Base-by-base conservation (phyloP, 2,888 invertebrate genomes). In the Drosophila conformis region DNA sequence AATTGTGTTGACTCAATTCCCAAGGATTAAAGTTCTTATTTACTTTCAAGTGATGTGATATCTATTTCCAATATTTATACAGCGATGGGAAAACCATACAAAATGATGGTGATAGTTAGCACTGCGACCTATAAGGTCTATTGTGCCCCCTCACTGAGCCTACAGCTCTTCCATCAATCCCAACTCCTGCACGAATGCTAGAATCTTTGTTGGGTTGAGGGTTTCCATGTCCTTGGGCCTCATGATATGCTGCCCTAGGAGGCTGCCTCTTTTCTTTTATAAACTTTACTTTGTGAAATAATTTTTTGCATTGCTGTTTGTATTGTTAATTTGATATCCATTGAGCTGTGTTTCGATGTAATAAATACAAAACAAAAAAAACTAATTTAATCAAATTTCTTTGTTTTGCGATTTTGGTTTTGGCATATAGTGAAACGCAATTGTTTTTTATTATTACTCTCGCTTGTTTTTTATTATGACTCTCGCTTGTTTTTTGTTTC, bases 401-500 rank as follows among this genome's bases (percentile, higher is more conserved):
- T 31, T 5, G 21, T 25, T 5, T 40, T 57, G 57, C n/a, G 21
- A 4, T 63, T 51, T 49, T 31, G n/a, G 21, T 42, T 56, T 49
- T 31, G 21, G 18, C 49, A 53, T 61, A 62, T 70, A 70, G 36
- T n/a, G 15, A 25, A 62, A 25, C 38, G 53, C 5, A 31, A 27
- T 25, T 1, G 21, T 21, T 21, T 21, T 21, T 21, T 21, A 21
- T 21, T 21, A 21, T 21, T 21, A 21, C 21, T 21, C 21, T 21
- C 21, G 21, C 21, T 21, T 52, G 68, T 52, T 63, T 18, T 33
- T 60, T 65, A 15, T 57, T 54, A 42, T 56, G 31, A 35, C 56
- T 61, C 2, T n/a, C 27, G 7, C 2, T 11, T 25, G 3, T 29
- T 40, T 38, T 25, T 42, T 60, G 58, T 69, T 64, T 61, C 8